Conservation (phyloP, 2,888 invertebrate species). For the Diarsia dahlii region DNA sequence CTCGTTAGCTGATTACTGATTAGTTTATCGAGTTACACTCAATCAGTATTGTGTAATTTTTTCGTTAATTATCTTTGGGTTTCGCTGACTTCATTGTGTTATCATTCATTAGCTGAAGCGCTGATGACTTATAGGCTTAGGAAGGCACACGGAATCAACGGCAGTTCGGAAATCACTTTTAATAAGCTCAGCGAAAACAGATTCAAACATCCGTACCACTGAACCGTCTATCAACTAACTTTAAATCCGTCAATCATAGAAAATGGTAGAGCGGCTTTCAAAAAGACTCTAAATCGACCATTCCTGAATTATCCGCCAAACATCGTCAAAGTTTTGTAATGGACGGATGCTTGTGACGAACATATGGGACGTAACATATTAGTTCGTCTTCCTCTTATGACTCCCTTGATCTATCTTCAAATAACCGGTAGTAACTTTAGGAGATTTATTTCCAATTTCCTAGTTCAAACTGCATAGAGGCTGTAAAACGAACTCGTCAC, state of each 20-base stretch:
- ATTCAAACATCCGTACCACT: neutral
- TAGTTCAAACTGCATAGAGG: conserved; percentile 11
- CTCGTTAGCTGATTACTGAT: conserved; percentile 71
- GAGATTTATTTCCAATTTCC: conserved; percentile 26
- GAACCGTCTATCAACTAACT: neutral
- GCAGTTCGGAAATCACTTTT: neutral
- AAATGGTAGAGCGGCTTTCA: neutral
- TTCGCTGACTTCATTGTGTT: conserved; percentile 29
- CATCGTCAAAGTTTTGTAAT: no score
- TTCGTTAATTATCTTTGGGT: conserved; percentile 27
- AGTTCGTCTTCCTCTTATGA: neutral
- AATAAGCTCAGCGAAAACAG: neutral
- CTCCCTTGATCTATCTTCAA: neutral
- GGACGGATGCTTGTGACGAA: neutral
- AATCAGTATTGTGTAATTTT: conserved; percentile 61
- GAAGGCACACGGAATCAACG: neutral
- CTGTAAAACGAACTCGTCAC: conserved; percentile 14
- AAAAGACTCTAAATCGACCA: neutral
- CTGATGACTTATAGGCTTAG: neutral
- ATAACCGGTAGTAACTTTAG: conserved; percentile 3
- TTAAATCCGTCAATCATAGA: neutral
- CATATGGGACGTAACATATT: neutral
- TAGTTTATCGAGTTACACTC: conserved; percentile 66
- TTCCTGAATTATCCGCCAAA: neutral
- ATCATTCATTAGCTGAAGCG: conserved; percentile 33